Percentiles rank a stretch among this genome's conserved stretches.
Evolutionary conservation across 23 tunicate species (phyloP).

Genomic region (Trididemnum nubilum): DNA sequence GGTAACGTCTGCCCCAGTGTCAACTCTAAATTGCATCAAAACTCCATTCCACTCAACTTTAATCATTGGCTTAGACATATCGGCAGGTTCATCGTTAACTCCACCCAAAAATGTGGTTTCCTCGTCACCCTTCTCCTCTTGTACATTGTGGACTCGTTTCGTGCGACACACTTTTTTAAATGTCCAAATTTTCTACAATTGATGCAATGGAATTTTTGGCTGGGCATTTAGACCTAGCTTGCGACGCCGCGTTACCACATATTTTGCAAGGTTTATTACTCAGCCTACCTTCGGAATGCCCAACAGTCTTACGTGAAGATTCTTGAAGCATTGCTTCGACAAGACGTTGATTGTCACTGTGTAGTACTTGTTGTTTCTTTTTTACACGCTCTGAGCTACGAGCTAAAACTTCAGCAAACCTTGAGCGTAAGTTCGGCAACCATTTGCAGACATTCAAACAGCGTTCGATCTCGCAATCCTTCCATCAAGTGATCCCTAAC

Average conservation of each 20-base stretch:
- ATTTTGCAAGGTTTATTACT: too few relatives aligned
- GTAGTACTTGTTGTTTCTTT: background rate
- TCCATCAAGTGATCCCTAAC: background rate
- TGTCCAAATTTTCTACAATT: background rate
- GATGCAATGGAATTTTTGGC: background rate
- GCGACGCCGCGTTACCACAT: background rate
- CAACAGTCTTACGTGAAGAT: background rate
- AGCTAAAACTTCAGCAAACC: background rate
- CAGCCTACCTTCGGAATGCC: too few relatives aligned
- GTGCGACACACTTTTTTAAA: background rate
- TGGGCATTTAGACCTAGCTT: background rate
- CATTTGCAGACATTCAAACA: constrained; percentile 16
- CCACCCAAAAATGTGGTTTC: background rate
- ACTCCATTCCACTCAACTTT: background rate
- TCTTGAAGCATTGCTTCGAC: background rate
- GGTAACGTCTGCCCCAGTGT: constrained; percentile 38
- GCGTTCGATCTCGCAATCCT: background rate
- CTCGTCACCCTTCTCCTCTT: background rate
- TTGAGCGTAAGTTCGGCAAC: constrained; percentile 9
- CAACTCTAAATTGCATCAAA: too few relatives aligned
- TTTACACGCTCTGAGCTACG: background rate
- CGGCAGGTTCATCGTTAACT: background rate
- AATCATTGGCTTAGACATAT: background rate
- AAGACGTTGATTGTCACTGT: background rate
- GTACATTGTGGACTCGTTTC: too few relatives aligned